phyloP scores from a whole-genome alignment of 2,113 vertebrate genomes.

The Rhodinocichla rosea region DNA sequence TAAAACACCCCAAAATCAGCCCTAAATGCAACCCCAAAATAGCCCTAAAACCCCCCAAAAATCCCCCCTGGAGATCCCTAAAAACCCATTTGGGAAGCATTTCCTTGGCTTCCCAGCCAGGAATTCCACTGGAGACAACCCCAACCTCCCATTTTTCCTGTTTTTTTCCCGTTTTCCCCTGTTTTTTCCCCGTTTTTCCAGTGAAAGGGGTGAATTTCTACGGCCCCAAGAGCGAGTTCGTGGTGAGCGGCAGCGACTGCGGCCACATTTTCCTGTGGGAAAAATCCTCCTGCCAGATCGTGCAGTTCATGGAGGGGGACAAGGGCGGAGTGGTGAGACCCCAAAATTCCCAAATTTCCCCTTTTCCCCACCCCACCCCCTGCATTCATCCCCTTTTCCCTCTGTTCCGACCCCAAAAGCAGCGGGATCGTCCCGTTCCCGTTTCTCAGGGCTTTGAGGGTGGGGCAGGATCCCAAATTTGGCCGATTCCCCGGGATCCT shows the following conservation, averaged over 20 bases:
- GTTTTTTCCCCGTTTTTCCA: background rate
- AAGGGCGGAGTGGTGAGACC: slow-evolving; percentile 90
- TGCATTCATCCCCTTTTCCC: background rate
- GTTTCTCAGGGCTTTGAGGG: background rate
- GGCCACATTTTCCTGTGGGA: slow-evolving; percentile 81
- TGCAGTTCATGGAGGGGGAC: slow-evolving; percentile 96
- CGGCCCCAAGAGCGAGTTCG: background rate
- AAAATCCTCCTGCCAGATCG: slow-evolving; percentile 89
- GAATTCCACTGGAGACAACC: background rate
- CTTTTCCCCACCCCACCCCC: background rate
- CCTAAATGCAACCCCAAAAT: background rate
- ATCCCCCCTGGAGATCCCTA: background rate
- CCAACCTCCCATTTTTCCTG: background rate
- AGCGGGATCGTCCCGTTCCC: background rate
- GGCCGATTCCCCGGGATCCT: background rate
- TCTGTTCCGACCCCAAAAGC: background rate
- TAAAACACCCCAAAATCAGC: background rate
- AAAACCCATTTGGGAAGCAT: background rate
- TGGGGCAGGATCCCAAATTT: background rate
- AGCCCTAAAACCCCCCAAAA: background rate
- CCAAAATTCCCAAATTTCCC: background rate
- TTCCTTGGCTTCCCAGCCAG: background rate
- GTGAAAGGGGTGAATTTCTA: background rate
- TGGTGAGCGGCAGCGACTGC: slow-evolving; percentile 89
- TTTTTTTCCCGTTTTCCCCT: background rate